Conservation (phyloP, 2,113 vertebrate species). For the Microcebus ravelobensis region DNA sequence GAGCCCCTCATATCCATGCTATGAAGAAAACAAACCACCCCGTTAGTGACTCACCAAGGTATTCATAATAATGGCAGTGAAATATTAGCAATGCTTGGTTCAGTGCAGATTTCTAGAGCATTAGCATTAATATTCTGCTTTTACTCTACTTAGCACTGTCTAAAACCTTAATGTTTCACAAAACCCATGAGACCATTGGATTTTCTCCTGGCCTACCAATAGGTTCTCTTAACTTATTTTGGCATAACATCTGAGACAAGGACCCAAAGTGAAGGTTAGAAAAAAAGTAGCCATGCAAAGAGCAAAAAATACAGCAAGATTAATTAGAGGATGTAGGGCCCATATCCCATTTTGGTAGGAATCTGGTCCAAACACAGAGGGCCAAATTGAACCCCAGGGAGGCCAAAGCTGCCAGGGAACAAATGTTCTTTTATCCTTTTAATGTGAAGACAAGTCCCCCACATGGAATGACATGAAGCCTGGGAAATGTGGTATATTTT, state of each 20-base stretch:
- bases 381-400: constrained; percentile 26
- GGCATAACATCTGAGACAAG: constrained; percentile 57
- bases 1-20: too few species aligned
- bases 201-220: constrained; percentile 55
- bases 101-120: constrained; percentile 7
- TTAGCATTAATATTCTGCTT: constrained; percentile 28
- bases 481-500: not conserved
- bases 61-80: not conserved
- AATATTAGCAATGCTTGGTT: not conserved
- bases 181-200: constrained; percentile 55
- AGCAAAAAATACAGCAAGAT: constrained; percentile 52
- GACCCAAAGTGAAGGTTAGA: constrained; percentile 7
- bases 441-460: constrained; percentile 40
- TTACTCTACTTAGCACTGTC: constrained; percentile 22
- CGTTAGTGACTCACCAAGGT: not conserved
- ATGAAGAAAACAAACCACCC: not conserved
- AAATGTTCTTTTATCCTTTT: constrained; percentile 56
- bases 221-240: constrained; percentile 17
- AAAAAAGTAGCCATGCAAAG: constrained; percentile 50
- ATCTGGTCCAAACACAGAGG: constrained; percentile 43
- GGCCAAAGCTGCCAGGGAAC: constrained; percentile 2
- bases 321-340: constrained; percentile 60
- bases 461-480: not conserved
- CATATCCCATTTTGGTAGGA: constrained; percentile 42
- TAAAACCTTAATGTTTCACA: constrained; percentile 51